These are phyloP conservation scores for Macaria liturata DNA, from an alignment of 2,888 invertebrate genomes.

Conservation along the genomic window DNA sequence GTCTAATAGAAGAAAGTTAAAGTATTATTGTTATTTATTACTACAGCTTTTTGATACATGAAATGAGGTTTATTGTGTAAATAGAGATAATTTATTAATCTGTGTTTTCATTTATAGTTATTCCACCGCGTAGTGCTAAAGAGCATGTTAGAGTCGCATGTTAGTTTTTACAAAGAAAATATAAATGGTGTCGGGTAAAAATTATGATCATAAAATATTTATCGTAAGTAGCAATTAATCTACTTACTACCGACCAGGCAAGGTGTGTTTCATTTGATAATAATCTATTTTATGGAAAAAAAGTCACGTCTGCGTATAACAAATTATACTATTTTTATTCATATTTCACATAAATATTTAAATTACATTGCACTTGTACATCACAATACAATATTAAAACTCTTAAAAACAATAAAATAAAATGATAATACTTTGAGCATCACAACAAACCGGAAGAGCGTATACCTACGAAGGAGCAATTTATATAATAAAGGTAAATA, in stretches of 20 bases:
- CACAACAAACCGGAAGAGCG: not conserved
- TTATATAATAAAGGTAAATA: no score
- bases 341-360: slow-evolving; percentile 1
- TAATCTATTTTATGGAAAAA: not conserved
- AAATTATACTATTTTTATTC: not conserved
- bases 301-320: no score
- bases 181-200: no score
- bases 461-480: no score
- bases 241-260: no score
- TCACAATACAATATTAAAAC: not conserved
- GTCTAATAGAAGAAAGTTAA: slow-evolving; percentile 28
- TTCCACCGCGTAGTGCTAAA: no score
- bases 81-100: slow-evolving; percentile 36
- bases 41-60: slow-evolving; percentile 34
- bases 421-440: slow-evolving; percentile 1
- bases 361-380: not conserved
- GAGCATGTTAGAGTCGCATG: no score
- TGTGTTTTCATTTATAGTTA: slow-evolving; percentile 8
- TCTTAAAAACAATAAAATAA: not conserved
- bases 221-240: no score
- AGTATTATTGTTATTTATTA: slow-evolving; percentile 35
- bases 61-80: slow-evolving; percentile 34
- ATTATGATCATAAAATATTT: no score
- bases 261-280: no score
- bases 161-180: no score